Percentiles rank a stretch among this genome's conserved stretches.
Evolutionary conservation across 2,888 invertebrate genomes (phyloP).

Genomic region (Ennomos fuscantarius): DNA sequence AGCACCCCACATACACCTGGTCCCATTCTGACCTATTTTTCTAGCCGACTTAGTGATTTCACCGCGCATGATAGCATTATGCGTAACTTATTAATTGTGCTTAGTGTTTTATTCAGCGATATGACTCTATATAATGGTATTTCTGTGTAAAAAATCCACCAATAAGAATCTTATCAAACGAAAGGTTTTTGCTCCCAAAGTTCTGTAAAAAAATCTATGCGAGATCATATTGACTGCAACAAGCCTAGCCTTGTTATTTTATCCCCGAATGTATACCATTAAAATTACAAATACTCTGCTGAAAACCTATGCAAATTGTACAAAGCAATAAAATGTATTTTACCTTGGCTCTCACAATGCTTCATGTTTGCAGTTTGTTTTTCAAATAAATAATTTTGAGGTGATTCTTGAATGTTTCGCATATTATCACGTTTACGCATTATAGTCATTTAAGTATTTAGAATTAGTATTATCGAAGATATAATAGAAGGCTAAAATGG

Average conservation of each 20-base stretch:
- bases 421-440: slow-evolving; percentile 19
- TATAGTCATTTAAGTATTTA: slow-evolving; percentile 1
- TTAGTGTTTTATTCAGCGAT: too few relatives aligned
- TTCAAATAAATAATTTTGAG: slow-evolving; percentile 30
- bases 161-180: too few relatives aligned
- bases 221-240: slow-evolving; percentile 15
- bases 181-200: neutral
- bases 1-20: slow-evolving; percentile 17
- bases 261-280: slow-evolving; percentile 20
- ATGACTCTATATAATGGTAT: too few relatives aligned
- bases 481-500: neutral
- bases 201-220: neutral
- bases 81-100: too few relatives aligned
- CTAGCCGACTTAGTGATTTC: slow-evolving; percentile 16
- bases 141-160: too few relatives aligned
- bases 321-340: slow-evolving; percentile 31
- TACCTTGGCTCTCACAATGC: slow-evolving; percentile 33
- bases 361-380: slow-evolving; percentile 35
- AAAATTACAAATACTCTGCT: slow-evolving; percentile 20
- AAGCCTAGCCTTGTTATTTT: slow-evolving; percentile 24
- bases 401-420: slow-evolving; percentile 30
- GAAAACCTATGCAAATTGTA: slow-evolving; percentile 34
- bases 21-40: slow-evolving; percentile 23
- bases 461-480: too few relatives aligned
- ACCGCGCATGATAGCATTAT: neutral